Evolutionary conservation across 2,113 vertebrate species (phyloP), one percentile per base, ranked within the genome.

Genomic region (Cyanoderma ruficeps): DNA sequence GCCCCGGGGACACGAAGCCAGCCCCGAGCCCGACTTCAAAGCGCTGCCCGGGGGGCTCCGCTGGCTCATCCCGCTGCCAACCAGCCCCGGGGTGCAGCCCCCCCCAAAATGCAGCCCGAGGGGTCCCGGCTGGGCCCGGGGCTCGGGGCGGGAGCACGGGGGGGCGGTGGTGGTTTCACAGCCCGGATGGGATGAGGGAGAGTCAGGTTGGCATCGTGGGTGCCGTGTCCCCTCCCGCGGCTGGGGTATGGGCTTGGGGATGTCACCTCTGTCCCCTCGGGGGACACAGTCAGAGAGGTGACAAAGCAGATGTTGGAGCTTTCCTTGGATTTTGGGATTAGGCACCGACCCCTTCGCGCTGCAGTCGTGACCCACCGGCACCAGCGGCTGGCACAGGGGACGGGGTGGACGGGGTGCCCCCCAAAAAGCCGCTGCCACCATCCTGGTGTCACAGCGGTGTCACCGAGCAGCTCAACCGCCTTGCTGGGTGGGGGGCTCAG

Each of bases 341-440:
- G 39, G 22, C 47, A 25, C 42, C 1, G 6, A 65, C 17, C 20
- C 30, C 37, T n/a, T 1, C 5, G 71, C 9, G 47, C 23, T 41
- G 15, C 49, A 25, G n/a, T 5, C 2, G 9, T 27, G 30, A 64
- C 49, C 56, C 39, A 3, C 13, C 1, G 4, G 49, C 30, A 11
- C 21, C 23, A 4, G 44, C 33, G 8, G 21, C 64, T 9, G 69
- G 20, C 15, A 42, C 42, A 42, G 30, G 61, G 64, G 15, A 15
- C 1, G 3, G 52, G 35, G 30, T 6, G 14, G 1, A 2, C 23
- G 15, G 8, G 14, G 4, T 14, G 16, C 16, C 9, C 33, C 59
- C 23, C 1, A 8, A 5, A 7, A 24, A n/a, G n/a, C 30, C 0
- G 22, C 3, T 23, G n/a, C 60, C 85, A 60, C 74, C 6, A 0